These are phyloP conservation scores for Lampropteryx suffumata DNA, from an alignment of 2,888 invertebrate genomes.

Conservation along the genomic window DNA sequence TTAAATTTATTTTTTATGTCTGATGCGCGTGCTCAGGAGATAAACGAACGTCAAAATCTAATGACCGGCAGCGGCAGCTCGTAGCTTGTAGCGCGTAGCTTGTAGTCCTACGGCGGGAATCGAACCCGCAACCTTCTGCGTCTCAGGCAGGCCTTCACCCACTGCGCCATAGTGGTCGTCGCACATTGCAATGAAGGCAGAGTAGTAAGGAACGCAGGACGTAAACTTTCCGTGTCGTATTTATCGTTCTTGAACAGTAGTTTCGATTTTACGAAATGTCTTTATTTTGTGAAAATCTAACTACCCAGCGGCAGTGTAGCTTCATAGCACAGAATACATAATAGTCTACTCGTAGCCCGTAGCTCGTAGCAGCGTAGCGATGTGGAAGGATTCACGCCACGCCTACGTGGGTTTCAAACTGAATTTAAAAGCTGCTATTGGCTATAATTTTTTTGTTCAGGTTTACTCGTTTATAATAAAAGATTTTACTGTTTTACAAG, in stretches of 20 bases:
- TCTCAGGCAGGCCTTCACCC: too few relatives aligned
- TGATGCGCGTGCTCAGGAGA: conserved; percentile 48
- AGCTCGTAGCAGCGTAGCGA: conserved; percentile 16
- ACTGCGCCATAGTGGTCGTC: too few relatives aligned
- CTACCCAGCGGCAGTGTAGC: conserved; percentile 10
- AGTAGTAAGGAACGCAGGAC: too few relatives aligned
- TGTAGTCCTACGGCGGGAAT: too few relatives aligned
- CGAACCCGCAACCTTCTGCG: too few relatives aligned
- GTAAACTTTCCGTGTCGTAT: too few relatives aligned
- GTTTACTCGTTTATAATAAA: not conserved
- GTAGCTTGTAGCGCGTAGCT: conserved; percentile 7
- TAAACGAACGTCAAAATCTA: conserved; percentile 26
- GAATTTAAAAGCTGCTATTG: conserved; percentile 16
- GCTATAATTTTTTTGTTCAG: conserved; percentile 1
- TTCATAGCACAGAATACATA: conserved; percentile 9
- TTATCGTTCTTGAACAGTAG: not conserved
- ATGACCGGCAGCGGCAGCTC: conserved; percentile 1
- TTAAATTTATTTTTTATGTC: conserved; percentile 34
- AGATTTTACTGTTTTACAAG: too few relatives aligned
- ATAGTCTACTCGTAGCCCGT: conserved; percentile 6
- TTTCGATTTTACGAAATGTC: not conserved
- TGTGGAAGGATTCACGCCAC: conserved; percentile 10
- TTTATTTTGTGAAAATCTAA: not conserved
- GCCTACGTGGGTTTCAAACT: conserved; percentile 3
- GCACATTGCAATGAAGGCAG: too few relatives aligned